Conservation (phyloP, 2,888 invertebrate species). For the Danaus chrysippus region DNA sequence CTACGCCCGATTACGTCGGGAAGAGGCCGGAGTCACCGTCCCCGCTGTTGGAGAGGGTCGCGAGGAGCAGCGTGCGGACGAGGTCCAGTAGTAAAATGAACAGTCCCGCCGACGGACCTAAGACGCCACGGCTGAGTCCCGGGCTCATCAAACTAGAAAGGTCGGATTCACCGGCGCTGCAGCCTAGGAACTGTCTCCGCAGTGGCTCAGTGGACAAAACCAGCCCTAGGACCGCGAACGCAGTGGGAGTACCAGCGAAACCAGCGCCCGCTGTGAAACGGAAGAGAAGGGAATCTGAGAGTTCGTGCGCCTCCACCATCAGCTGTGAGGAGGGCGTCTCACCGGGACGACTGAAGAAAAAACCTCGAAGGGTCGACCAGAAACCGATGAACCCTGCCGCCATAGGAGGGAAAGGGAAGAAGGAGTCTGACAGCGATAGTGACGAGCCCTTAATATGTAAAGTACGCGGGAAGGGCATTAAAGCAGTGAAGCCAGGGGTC, state of each 20-base stretch:
- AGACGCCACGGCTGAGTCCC: conserved; percentile 70
- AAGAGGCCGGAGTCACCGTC: conserved; percentile 72
- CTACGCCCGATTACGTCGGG: conserved; percentile 77
- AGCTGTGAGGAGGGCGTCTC: conserved; percentile 78
- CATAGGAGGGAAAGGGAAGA: conserved; percentile 68
- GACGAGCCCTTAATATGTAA: conserved; percentile 89
- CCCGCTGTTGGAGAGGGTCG: conserved; percentile 67
- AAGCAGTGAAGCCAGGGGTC: conserved; percentile 39
- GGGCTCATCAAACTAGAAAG: conserved; percentile 49
- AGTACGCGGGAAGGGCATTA: conserved; percentile 74
- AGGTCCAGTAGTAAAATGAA: conserved; percentile 83
- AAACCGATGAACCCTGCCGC: conserved; percentile 74
- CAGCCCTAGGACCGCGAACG: conserved; percentile 47
- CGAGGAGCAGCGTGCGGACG: conserved; percentile 80
- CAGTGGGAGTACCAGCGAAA: conserved; percentile 37
- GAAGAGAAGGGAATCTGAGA: conserved; percentile 89
- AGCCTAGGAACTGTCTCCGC: conserved; percentile 51
- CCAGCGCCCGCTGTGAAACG: conserved; percentile 77
- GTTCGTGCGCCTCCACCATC: conserved; percentile 82
- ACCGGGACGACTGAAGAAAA: conserved; percentile 62
- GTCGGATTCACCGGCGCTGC: conserved; percentile 61
- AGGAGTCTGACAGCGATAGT: conserved; percentile 87
- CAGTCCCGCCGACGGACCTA: conserved; percentile 80
- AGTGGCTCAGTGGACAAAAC: conserved; percentile 62
- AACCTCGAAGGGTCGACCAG: conserved; percentile 54